Evolutionary conservation across 2,888 invertebrate genomes (phyloP).

Genomic region (Caradrina kadenii): DNA sequence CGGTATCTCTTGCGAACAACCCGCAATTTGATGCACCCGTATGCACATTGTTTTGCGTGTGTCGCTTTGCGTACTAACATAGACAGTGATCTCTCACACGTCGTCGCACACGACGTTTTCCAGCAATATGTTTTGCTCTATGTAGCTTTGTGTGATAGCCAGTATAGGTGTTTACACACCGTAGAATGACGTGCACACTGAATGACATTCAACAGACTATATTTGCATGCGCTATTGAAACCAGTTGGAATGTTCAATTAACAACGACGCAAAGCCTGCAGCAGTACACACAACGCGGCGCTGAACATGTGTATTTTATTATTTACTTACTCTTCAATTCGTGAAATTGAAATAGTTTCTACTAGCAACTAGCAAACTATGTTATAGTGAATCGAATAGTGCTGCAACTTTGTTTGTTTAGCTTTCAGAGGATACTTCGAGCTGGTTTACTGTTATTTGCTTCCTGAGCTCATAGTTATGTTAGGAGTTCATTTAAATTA

Average conservation of each 20-base stretch:
- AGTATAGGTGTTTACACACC: no score
- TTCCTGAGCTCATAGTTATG: neutral
- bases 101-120: no score
- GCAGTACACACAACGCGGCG: neutral
- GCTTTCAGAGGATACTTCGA: neutral
- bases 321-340: neutral
- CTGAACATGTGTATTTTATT: constrained; percentile 5
- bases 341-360: neutral
- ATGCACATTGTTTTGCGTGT: no score
- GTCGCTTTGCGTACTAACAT: no score
- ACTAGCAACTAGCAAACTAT: neutral
- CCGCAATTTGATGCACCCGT: no score
- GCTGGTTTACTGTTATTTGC: neutral
- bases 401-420: neutral
- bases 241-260: neutral
- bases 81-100: no score
- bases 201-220: neutral
- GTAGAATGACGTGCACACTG: no score
- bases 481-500: neutral
- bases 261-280: neutral
- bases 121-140: no score
- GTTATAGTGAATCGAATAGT: neutral
- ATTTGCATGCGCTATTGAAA: neutral
- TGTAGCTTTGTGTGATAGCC: no score
- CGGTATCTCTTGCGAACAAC: no score